Evolutionary conservation across 2,113 vertebrate species (phyloP).

Genomic region (Neogobius melanostomus): DNA sequence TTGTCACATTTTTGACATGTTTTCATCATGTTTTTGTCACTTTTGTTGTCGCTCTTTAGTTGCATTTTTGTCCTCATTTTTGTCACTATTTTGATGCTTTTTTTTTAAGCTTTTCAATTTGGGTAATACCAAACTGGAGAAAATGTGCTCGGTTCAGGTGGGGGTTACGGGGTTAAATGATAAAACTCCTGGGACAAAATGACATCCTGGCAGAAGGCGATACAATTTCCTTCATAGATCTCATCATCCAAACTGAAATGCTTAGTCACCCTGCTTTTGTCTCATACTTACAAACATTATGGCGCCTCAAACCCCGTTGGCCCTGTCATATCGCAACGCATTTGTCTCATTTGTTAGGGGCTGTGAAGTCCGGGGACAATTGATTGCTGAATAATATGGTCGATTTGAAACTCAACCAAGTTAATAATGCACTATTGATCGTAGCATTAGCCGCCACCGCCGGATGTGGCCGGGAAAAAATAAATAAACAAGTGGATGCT

Average conservation of each 20-base stretch:
- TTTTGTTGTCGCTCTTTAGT: too few relatives aligned
- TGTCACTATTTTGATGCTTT: too few relatives aligned
- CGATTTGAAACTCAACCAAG: slow-evolving; percentile 72
- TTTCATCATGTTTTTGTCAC: too few relatives aligned
- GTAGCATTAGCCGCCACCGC: slow-evolving; percentile 52
- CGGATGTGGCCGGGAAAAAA: slow-evolving; percentile 39
- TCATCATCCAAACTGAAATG: not conserved
- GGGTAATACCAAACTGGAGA: too few relatives aligned
- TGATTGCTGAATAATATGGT: slow-evolving; percentile 65
- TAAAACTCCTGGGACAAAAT: too few relatives aligned
- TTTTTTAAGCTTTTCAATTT: too few relatives aligned
- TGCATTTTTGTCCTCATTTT: too few relatives aligned
- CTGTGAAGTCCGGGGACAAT: slow-evolving; percentile 52
- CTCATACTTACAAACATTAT: slow-evolving; percentile 21
- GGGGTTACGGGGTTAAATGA: too few relatives aligned
- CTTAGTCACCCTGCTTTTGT: not conserved
- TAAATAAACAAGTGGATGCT: slow-evolving; percentile 42
- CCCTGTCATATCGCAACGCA: slow-evolving; percentile 32
- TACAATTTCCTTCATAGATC: too few relatives aligned
- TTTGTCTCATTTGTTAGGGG: slow-evolving; percentile 65
- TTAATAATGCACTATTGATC: slow-evolving; percentile 78
- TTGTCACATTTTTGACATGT: too few relatives aligned
- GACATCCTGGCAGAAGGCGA: too few relatives aligned
- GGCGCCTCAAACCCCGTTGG: slow-evolving; percentile 26
- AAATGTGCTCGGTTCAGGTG: too few relatives aligned